Percentiles rank a stretch among this genome's conserved stretches.
Conservation (phyloP, 1,140 invertebrate genomes). For the Pseudomyrmex pallidus region DNA sequence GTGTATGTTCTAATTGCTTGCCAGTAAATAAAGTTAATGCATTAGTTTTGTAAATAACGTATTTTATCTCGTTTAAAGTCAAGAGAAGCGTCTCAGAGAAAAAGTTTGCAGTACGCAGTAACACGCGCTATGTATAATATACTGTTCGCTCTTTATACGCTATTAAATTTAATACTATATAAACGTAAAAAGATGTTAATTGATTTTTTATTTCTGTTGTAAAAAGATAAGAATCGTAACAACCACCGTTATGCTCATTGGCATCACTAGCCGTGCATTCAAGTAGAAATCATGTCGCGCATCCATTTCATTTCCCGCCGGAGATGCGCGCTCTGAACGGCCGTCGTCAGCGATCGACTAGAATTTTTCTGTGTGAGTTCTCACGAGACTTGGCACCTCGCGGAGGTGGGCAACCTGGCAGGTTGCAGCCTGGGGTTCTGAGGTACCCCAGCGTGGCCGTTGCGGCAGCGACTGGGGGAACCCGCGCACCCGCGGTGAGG, state of each 20-base stretch:
- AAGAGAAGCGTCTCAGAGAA: not conserved
- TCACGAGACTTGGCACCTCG: conserved; percentile 73
- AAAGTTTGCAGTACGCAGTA: not conserved
- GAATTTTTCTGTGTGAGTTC: conserved; percentile 75
- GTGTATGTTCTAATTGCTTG: not conserved
- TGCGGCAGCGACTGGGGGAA: conserved; percentile 83
- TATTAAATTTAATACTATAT: not conserved
- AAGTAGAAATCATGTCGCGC: conserved; percentile 39
- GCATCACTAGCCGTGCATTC: conserved; percentile 11
- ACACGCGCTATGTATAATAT: not conserved
- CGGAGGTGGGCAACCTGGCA: conserved; percentile 65
- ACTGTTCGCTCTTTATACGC: not conserved
- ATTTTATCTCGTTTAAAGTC: not conserved
- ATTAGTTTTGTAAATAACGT: not conserved
- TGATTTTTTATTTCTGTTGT: conserved; percentile 6
- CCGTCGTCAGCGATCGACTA: conserved; percentile 68
- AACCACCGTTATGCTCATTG: conserved; percentile 2
- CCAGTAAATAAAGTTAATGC: conserved; percentile 5
- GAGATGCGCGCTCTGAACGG: conserved; percentile 18
- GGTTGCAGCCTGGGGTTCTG: conserved; percentile 80
- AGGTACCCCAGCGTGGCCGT: conserved; percentile 84
- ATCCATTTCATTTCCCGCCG: conserved; percentile 17
- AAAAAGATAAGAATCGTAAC: not conserved
- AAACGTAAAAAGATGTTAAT: conserved; percentile 5
- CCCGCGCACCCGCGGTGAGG: conserved; percentile 82